A percentile compares a stretch with the other conserved stretches of the same genome.
These are phyloP conservation scores for Ophion obscuratus DNA, from an alignment of 2,888 invertebrate species.

Conservation along the genomic window DNA sequence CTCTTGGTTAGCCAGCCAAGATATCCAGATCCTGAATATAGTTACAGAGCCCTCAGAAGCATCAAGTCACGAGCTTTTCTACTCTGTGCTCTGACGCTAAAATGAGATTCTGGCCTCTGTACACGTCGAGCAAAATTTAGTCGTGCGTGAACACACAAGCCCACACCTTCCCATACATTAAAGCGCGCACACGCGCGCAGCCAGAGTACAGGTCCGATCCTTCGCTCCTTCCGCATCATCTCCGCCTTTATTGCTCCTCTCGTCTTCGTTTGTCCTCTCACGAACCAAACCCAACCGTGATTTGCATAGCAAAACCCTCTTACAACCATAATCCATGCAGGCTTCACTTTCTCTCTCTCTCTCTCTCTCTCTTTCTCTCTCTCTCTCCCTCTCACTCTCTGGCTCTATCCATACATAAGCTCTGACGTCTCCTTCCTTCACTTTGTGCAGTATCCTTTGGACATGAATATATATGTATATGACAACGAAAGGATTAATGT, in stretches of 20 bases:
- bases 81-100: conserved; percentile 36
- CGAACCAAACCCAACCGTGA: conserved; percentile 62
- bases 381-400: conserved; percentile 21
- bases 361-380: conserved; percentile 2
- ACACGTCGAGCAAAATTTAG: conserved; percentile 51
- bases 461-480: conserved; percentile 21
- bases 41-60: conserved; percentile 21
- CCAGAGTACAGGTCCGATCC: conserved; percentile 13
- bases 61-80: conserved; percentile 59
- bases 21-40: conserved; percentile 24
- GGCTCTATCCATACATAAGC: conserved; percentile 14
- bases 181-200: background rate
- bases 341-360: conserved; percentile 30
- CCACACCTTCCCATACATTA: conserved; percentile 7
- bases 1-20: conserved; percentile 45
- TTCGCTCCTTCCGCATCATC: conserved; percentile 34
- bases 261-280: conserved; percentile 46
- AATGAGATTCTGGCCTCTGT: conserved; percentile 60
- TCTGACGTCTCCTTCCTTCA: conserved; percentile 22
- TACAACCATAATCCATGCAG: conserved; percentile 65
- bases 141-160: conserved; percentile 43
- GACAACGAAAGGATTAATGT: conserved; percentile 25
- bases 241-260: conserved; percentile 37
- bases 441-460: conserved; percentile 35
- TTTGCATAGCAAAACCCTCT: conserved; percentile 67